phyloP scores from a whole-genome alignment of 2,113 vertebrate species.

The Megalops atlanticus region DNA sequence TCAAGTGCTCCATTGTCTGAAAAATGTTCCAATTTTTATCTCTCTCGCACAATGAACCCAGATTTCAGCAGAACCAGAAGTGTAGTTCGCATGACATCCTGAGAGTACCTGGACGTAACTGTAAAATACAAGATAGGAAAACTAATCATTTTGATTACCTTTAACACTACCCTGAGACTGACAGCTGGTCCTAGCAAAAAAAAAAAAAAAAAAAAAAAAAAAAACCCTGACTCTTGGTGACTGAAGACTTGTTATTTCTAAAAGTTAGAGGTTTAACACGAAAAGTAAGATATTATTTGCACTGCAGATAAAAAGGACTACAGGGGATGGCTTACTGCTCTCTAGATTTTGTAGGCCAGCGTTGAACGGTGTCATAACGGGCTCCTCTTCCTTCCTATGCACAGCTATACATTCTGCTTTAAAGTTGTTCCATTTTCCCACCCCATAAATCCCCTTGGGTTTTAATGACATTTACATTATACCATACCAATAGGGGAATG shows the following conservation, averaged over 20 bases:
- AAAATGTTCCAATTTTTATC: too few relatives aligned
- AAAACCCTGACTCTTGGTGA: too few relatives aligned
- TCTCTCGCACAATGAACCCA: too few relatives aligned
- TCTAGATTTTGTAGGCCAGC: neutral
- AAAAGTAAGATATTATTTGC: neutral
- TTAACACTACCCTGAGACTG: too few relatives aligned
- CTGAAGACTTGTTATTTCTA: too few relatives aligned
- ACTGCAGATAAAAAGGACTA: neutral
- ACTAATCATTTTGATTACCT: neutral
- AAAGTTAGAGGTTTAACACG: too few relatives aligned
- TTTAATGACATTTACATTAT: constrained; percentile 10
- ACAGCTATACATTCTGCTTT: neutral
- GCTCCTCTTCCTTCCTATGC: neutral
- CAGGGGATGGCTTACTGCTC: neutral
- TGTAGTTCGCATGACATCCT: too few relatives aligned
- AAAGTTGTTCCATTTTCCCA: neutral
- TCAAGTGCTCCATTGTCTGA: too few relatives aligned
- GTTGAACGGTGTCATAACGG: neutral
- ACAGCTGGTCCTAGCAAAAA: too few relatives aligned
- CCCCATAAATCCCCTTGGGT: neutral
- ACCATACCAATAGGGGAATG: neutral
- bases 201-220: too few relatives aligned
- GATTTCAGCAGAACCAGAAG: too few relatives aligned
- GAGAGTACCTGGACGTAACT: neutral
- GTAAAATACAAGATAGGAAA: neutral